phyloP scores from a whole-genome alignment of 2,888 invertebrate genomes.

The Paralinhomoeus sp. region DNA sequence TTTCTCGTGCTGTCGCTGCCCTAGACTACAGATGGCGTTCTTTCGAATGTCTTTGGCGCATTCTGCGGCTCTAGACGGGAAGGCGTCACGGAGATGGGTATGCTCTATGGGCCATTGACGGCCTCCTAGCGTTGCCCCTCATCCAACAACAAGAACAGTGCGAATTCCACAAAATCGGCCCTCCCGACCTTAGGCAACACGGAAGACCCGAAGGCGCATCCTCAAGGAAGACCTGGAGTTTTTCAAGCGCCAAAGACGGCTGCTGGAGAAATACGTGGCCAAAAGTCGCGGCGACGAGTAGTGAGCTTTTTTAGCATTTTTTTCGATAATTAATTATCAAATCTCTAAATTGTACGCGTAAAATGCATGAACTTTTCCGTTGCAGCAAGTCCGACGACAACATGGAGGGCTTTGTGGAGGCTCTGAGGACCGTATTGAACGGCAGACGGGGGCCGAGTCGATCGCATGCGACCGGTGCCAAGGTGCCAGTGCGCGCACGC shows the following conservation, averaged over 20 bases:
- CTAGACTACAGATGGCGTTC: neutral
- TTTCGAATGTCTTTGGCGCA: neutral
- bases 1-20: no score
- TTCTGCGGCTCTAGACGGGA: no score
- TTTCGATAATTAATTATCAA: neutral
- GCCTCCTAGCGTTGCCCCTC: neutral
- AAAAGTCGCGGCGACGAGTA: neutral
- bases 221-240: slow-evolving; percentile 33
- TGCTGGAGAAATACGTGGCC: slow-evolving; percentile 24
- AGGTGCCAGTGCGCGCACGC: no score
- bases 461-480: neutral
- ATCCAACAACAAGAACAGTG: no score
- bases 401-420: slow-evolving; percentile 2
- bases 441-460: neutral
- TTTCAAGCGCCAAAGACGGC: slow-evolving; percentile 29
- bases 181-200: slow-evolving; percentile 22
- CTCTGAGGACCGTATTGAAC: neutral
- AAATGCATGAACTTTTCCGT: neutral
- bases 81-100: no score
- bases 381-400: slow-evolving; percentile 1
- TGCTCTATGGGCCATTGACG: no score
- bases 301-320: neutral
- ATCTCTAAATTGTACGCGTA: neutral
- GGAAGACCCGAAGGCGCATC: slow-evolving; percentile 31
- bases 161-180: no score